Base-by-base conservation (phyloP, 2,888 invertebrate species). In the Embidobia sp. region DNA sequence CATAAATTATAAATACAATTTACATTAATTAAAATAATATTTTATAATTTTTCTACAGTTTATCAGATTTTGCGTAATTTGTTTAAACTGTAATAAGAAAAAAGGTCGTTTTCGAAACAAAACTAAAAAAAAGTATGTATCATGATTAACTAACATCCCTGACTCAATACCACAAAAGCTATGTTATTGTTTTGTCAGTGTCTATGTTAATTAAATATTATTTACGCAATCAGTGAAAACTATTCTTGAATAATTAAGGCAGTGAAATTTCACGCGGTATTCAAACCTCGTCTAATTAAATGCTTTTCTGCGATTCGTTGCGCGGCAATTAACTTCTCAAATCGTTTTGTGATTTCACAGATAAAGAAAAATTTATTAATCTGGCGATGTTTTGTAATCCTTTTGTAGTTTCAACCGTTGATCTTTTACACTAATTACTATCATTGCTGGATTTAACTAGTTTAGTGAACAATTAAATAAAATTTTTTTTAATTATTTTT, bases 181-280 rank as follows among this genome's bases (percentile, higher is more conserved):
- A n/a, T n/a, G n/a, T n/a, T n/a, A 64, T 64, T 64, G 64, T 64
- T 64, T 64, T 18, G 49, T 49, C 37, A 40, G 40, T 55, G 26
- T 8, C 13, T 37, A 55, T 40, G 40, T 37, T 57, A 40, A 42
- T 22, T 29, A 7, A 57, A 29, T 8, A 18, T 2, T 7, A 0
- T 42, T 57, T 57, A 16, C 55, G 42, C 18, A 57, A 57, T 27
- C 42, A n/a, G 37, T 27, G 29, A 27, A 55, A 40, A 29, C 29
- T 6, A 53, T 53, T 53, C 33, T 33, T 19, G 35, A 51, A 35
- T 35, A 19, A 44, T 44, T 57, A 57, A 57, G 44, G 16, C 29
- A 44, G 57, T 44, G 42, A 57, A 42, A 57, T 42, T 55, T 31
- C 31, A 11, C 35, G 29, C 35, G 35, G 15, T 4, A 11, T 27